phyloP scores from a whole-genome alignment of 2,888 invertebrate species.

The Arrhopalites spinosus region DNA sequence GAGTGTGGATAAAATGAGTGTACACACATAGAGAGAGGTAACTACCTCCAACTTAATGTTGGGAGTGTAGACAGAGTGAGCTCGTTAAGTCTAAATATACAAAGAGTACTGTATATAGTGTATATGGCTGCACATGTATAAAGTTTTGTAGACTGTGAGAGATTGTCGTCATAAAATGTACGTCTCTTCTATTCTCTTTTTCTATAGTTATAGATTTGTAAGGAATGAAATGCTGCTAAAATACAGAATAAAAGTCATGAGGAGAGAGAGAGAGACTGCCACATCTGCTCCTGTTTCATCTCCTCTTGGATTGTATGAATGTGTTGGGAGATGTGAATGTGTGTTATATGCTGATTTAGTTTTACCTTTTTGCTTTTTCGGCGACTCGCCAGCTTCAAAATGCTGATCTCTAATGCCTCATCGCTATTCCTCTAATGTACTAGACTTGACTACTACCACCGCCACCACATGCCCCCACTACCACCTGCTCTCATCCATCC shows the following conservation, averaged over 20 bases:
- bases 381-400: conserved; percentile 32
- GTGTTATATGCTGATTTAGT: conserved; percentile 46
- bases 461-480: conserved; percentile 28
- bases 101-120: background rate
- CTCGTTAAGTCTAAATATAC: conserved; percentile 12
- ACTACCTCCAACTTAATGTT: background rate
- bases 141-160: background rate
- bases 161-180: background rate
- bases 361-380: conserved; percentile 38
- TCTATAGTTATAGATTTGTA: conserved; percentile 11
- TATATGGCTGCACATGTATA: background rate
- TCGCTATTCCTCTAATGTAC: conserved; percentile 44
- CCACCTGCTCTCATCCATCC: conserved; percentile 43
- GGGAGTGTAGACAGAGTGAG: background rate
- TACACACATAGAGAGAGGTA: background rate
- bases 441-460: conserved; percentile 42
- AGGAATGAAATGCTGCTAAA: conserved; percentile 19
- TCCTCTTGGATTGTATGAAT: background rate
- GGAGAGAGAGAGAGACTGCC: conserved; percentile 10
- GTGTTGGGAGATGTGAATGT: no score
- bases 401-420: conserved; percentile 40
- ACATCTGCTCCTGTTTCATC: conserved; percentile 46
- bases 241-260: conserved; percentile 27
- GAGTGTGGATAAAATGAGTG: conserved; percentile 3
- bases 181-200: background rate